Conservation (phyloP, 2,888 invertebrate genomes). For the Elegia similella region DNA sequence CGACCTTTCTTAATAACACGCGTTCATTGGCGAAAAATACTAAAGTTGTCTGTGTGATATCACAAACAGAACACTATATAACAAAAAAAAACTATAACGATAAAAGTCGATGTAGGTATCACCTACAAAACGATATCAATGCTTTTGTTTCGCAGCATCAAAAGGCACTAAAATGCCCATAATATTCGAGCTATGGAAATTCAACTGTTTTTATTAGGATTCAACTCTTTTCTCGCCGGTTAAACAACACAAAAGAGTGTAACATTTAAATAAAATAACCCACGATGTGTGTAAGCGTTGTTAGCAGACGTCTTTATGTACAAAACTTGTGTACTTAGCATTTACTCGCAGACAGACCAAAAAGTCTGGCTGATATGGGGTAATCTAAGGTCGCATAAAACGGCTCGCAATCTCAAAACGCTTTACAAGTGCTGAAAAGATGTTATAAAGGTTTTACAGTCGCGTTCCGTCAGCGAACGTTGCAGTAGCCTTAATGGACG, state of each 20-base stretch:
- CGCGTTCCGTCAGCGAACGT: slow-evolving; percentile 74
- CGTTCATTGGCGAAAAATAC: slow-evolving; percentile 30
- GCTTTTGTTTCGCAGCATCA: neutral
- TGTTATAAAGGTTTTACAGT: slow-evolving; percentile 80
- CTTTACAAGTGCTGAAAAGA: slow-evolving; percentile 80
- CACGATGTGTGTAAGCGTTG: slow-evolving; percentile 36
- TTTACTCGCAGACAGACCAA: slow-evolving; percentile 42
- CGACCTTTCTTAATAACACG: slow-evolving; percentile 61
- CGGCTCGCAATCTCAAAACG: slow-evolving; percentile 70
- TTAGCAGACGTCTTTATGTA: slow-evolving; percentile 51
- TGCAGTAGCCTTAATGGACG: slow-evolving; percentile 78
- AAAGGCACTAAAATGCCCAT: slow-evolving; percentile 13
- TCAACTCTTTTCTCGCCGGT: slow-evolving; percentile 17
- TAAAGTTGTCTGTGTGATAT: neutral
- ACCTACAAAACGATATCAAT: neutral
- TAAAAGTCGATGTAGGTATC: neutral
- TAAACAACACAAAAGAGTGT: slow-evolving; percentile 41
- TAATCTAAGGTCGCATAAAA: slow-evolving; percentile 71
- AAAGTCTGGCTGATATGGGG: slow-evolving; percentile 54
- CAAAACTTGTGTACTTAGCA: slow-evolving; percentile 47
- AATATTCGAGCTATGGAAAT: slow-evolving; percentile 27
- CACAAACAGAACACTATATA: no score
- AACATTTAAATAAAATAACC: slow-evolving; percentile 49
- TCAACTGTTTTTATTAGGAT: slow-evolving; percentile 24
- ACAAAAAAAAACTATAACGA: no score